phyloP scores from a whole-genome alignment of 30 jellyfish, hydroid and myxozoan genomes.

The Cassiopea andromeda region DNA sequence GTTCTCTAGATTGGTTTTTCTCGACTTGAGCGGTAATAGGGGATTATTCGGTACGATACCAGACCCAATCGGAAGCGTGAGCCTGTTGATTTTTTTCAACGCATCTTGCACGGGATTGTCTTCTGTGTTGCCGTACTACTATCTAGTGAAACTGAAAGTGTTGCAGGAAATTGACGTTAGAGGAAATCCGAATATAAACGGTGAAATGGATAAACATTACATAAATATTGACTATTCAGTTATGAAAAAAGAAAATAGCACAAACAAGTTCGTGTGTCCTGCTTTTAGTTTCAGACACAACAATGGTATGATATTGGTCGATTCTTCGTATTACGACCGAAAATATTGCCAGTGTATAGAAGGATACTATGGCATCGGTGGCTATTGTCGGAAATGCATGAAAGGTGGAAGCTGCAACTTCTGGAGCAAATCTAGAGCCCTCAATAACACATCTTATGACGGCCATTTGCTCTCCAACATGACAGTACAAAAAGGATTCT shows the following conservation, averaged over 20 bases:
- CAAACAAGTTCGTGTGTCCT: constrained; percentile 58
- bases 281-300: constrained; percentile 49
- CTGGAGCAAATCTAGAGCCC: neutral
- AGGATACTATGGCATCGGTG: constrained; percentile 71
- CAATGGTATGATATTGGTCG: constrained; percentile 21
- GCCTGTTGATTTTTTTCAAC: constrained; percentile 38
- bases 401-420: constrained; percentile 62
- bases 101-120: constrained; percentile 36
- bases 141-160: constrained; percentile 37
- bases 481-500: constrained; percentile 40
- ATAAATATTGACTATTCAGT: constrained; percentile 30
- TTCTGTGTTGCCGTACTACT: constrained; percentile 42
- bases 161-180: constrained; percentile 48
- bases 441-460: neutral
- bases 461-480: constrained; percentile 6
- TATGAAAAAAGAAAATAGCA: constrained; percentile 5
- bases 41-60: constrained; percentile 61
- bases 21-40: constrained; percentile 59
- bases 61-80: constrained; percentile 50
- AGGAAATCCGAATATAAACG: constrained; percentile 57
- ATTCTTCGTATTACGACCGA: constrained; percentile 62
- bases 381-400: constrained; percentile 61
- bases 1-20: constrained; percentile 49
- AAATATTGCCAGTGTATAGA: constrained; percentile 50
- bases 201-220: constrained; percentile 20